Conservation (phyloP, 1,140 invertebrate species). For the Drosophila yakuba region DNA sequence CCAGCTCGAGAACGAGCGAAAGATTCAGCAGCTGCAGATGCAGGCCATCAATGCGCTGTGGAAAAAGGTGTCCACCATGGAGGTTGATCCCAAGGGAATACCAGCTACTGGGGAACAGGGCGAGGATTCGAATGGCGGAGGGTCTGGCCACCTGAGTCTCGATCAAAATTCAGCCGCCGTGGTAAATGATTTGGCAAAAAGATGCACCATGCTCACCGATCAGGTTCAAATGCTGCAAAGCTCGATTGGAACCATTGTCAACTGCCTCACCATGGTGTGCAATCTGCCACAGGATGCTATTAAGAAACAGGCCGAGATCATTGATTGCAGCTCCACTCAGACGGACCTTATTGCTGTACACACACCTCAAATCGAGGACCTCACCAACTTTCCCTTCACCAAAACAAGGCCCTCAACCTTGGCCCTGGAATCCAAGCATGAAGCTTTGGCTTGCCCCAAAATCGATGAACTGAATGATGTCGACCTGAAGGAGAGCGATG, state of each 20-base stretch:
- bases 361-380: constrained; percentile 87
- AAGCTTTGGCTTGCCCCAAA: constrained; percentile 31
- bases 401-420: constrained; percentile 78
- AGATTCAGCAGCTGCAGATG: constrained; percentile 94
- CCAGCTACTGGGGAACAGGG: constrained; percentile 1
- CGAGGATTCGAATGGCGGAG: constrained; percentile 27
- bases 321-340: constrained; percentile 88
- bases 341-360: constrained; percentile 91
- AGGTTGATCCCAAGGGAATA: constrained; percentile 82
- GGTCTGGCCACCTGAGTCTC: constrained; percentile 51
- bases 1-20: constrained; percentile 93
- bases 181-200: constrained; percentile 85
- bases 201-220: constrained; percentile 85
- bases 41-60: constrained; percentile 95
- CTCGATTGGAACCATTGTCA: constrained; percentile 90
- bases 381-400: constrained; percentile 76
- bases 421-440: constrained; percentile 68
- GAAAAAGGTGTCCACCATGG: constrained; percentile 93
- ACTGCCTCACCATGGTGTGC: constrained; percentile 87
- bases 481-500: constrained; percentile 49
- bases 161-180: constrained; percentile 78
- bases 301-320: constrained; percentile 61
- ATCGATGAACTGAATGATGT: constrained; percentile 19
- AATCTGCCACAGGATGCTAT: constrained; percentile 85
- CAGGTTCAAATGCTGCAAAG: constrained; percentile 90